Evolutionary conservation across 35 echinoderm and acorn worm species (phyloP), one percentile per base, ranked within the genome.

Genomic region (Acanthaster planci): DNA sequence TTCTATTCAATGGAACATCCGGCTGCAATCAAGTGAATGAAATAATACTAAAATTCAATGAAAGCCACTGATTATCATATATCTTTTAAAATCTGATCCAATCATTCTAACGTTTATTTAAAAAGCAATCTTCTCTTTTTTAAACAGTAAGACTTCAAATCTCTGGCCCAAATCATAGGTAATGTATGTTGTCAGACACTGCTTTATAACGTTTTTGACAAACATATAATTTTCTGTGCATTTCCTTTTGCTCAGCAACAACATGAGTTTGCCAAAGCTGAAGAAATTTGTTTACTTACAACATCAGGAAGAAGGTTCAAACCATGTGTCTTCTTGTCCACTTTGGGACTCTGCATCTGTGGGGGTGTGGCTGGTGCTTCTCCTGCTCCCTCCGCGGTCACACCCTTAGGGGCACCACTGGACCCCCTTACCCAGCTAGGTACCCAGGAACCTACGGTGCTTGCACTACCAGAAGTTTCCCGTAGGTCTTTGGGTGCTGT

Each of bases 301-400:
- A 93, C 90, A 81, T 93, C 94, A 52, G 94, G 90, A 22, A 97
- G 85, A 10, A 97, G 85, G 76, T 97, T 97, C 23, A 97, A 59
- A 8, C 87, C 91, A 50, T 37, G 60, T 40, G 26, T 44, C 34
- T 86, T 90, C 76, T 40, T 79, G 21, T 90, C 95, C 77, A 85
- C 55, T 36, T 87, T 92, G 7, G 94, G 90, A 78, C 94, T 97
- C 15, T 81, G 79, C 23, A 64, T 72, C 34, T 84, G 54, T 38
- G 93, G 88, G 67, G 93, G 88, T 2, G 93, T 91, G 32, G 76
- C 72, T 27, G 59, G 23, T n/a, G 72, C 88, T 10, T 42, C 80
- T n/a, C 85, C 32, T 21, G 85, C 40, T 72, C 78, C 79, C 47
- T 34, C 37, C 32, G 52, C 64, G 23, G 22, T 85, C 19, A 35